phyloP scores from a whole-genome alignment of 1,140 invertebrate genomes.

The Formica exsecta region DNA sequence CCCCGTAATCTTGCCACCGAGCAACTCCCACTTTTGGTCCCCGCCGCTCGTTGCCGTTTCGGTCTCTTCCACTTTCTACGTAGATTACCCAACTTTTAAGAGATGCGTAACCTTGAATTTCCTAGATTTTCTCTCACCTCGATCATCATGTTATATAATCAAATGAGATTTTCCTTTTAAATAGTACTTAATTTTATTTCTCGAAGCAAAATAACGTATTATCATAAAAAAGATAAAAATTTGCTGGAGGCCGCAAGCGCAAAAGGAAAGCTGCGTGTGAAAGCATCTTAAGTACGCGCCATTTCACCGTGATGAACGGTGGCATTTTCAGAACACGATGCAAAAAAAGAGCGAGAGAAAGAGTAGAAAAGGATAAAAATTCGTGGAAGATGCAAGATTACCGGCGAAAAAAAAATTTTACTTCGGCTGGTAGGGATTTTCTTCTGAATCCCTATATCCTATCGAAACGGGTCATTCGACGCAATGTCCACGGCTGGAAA shows the following conservation, averaged over 20 bases:
- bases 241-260: constrained; percentile 16
- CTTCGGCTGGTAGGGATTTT: constrained; percentile 69
- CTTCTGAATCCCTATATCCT: constrained; percentile 66
- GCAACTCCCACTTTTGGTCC: constrained; percentile 63
- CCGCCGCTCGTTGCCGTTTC: constrained; percentile 40
- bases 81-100: constrained; percentile 72
- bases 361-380: constrained; percentile 59
- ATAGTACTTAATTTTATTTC: background rate
- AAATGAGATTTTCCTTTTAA: constrained; percentile 3
- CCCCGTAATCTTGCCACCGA: constrained; percentile 81
- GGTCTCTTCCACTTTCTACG: constrained; percentile 51
- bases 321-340: constrained; percentile 64
- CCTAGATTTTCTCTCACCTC: constrained; percentile 35
- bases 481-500: constrained; percentile 74
- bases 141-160: constrained; percentile 20
- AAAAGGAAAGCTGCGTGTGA: constrained; percentile 33
- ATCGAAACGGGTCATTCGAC: constrained; percentile 76
- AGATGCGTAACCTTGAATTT: constrained; percentile 54
- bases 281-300: constrained; percentile 74
- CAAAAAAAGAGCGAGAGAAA: constrained; percentile 48
- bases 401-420: constrained; percentile 73
- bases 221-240: constrained; percentile 32
- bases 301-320: constrained; percentile 78
- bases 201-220: background rate
- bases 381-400: constrained; percentile 78